A percentile compares a stretch with the other conserved stretches of the same genome.
phyloP scores from a whole-genome alignment of 2,797 vertebrate species.

The Sparus aurata region DNA sequence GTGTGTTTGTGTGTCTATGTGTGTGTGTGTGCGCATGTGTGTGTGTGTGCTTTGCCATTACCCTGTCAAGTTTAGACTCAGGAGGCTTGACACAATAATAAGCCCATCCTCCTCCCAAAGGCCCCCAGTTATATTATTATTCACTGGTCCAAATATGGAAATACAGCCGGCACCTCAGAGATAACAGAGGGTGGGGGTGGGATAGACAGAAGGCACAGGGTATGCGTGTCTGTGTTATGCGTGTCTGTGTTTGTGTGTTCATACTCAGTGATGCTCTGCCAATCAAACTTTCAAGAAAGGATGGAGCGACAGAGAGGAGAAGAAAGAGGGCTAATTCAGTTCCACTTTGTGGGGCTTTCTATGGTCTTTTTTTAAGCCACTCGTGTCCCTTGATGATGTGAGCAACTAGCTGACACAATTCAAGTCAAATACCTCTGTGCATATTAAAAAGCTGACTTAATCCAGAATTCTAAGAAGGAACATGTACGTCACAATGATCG shows the following conservation, averaged over 20 bases:
- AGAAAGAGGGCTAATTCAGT: neutral
- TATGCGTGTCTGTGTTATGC: neutral
- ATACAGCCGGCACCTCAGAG: conserved; percentile 49
- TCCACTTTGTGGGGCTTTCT: neutral
- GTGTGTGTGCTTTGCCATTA: conserved; percentile 43
- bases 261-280: conserved; percentile 37
- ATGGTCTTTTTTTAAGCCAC: neutral
- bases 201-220: conserved; percentile 2
- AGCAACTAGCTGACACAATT: conserved; percentile 10
- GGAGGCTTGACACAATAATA: conserved; percentile 65
- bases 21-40: conserved; percentile 7
- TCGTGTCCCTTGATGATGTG: conserved; percentile 13
- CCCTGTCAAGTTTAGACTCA: conserved; percentile 52
- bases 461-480: neutral
- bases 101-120: conserved; percentile 51
- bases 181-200: conserved; percentile 22
- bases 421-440: neutral
- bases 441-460: neutral
- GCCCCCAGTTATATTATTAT: conserved; percentile 56
- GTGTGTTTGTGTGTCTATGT: neutral
- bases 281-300: conserved; percentile 41
- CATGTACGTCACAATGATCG: too few species aligned
- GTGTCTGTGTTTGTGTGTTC: conserved; percentile 8
- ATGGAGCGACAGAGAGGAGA: conserved; percentile 11
- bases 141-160: conserved; percentile 63